Evolutionary conservation across 2,888 invertebrate genomes (phyloP).

Genomic region (Gasteruption jaculator): DNA sequence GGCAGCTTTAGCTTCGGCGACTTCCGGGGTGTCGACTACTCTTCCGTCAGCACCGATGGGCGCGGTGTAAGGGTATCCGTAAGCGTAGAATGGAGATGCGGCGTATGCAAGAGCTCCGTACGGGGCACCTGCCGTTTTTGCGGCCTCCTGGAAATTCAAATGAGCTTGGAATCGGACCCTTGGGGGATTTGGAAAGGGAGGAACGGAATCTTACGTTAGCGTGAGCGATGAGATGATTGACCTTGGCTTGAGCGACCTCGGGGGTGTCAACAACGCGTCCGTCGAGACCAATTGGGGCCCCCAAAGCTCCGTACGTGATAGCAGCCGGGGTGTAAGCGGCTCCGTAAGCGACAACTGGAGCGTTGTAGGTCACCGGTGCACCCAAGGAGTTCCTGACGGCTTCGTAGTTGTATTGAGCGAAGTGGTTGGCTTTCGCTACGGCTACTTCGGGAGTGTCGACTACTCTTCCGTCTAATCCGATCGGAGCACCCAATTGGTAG

Average conservation of each 20-base stretch:
- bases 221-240: constrained; percentile 38
- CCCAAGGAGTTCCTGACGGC: constrained; percentile 36
- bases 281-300: constrained; percentile 41
- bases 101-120: constrained; percentile 39
- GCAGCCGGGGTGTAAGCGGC: constrained; percentile 23
- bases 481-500: constrained; percentile 26
- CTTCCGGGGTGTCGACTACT: constrained; percentile 45
- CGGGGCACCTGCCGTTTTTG: constrained; percentile 27
- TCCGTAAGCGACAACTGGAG: constrained; percentile 17
- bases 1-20: constrained; percentile 41
- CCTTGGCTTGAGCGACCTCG: constrained; percentile 45
- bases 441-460: constrained; percentile 46
- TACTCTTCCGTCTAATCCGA: constrained; percentile 33
- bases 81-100: constrained; percentile 31
- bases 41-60: constrained; percentile 39
- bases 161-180: neutral
- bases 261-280: constrained; percentile 44
- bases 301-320: too few relatives aligned
- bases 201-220: constrained; percentile 26
- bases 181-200: neutral
- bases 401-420: constrained; percentile 48
- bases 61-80: constrained; percentile 36
- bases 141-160: constrained; percentile 25
- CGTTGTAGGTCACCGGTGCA: too few relatives aligned
- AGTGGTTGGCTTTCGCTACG: constrained; percentile 52